Conservation (phyloP, 92 coral and sea anemone genomes). For the Phenganax stokvisi region DNA sequence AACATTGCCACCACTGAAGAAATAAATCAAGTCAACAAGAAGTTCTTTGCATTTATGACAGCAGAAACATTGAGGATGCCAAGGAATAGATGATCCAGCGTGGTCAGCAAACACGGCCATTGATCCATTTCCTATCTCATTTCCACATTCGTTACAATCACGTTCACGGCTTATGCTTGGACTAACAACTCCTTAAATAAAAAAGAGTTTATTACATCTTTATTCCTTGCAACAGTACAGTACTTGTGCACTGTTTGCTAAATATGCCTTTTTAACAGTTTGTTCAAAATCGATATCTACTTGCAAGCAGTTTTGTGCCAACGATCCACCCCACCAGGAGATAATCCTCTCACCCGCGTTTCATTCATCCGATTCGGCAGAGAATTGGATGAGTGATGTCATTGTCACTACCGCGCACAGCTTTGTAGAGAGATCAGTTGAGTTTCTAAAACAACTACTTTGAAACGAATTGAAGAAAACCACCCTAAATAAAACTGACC, state of each 20-base stretch:
- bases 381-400: too few relatives aligned
- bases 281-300: too few relatives aligned
- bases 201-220: not conserved
- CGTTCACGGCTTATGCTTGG: constrained; percentile 52
- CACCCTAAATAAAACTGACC: constrained; percentile 42
- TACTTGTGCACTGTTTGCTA: not conserved
- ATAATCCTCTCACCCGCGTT: too few relatives aligned
- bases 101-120: constrained; percentile 86
- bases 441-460: not conserved
- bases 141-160: constrained; percentile 56
- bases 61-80: constrained; percentile 84
- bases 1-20: constrained; percentile 58
- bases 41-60: constrained; percentile 68
- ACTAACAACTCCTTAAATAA: constrained; percentile 57
- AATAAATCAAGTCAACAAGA: constrained; percentile 74
- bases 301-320: too few relatives aligned
- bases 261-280: too few relatives aligned
- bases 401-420: too few relatives aligned
- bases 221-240: not conserved
- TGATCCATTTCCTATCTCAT: constrained; percentile 63
- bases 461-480: not conserved
- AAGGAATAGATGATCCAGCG: constrained; percentile 64
- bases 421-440: too few relatives aligned
- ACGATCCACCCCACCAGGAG: too few relatives aligned
- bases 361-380: too few relatives aligned